Percentiles rank a stretch among this genome's conserved stretches.
Conservation (phyloP, 2,797 vertebrate genomes). For the Amblyraja radiata region DNA sequence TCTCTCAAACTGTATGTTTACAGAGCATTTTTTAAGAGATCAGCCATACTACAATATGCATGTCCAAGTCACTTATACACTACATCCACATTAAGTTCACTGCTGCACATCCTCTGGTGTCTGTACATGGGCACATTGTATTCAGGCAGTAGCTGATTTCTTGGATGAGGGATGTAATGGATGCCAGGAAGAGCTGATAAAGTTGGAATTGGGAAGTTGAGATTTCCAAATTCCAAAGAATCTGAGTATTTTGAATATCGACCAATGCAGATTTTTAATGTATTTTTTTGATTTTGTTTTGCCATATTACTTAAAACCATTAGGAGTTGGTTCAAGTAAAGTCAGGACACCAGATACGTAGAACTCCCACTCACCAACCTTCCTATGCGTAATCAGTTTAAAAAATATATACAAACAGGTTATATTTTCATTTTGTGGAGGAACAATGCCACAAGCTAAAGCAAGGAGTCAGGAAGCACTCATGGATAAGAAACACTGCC, state of each 20-base stretch:
- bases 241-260: neutral
- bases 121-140: too few relatives aligned
- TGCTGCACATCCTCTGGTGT: too few relatives aligned
- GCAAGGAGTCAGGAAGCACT: neutral
- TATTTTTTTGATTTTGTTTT: neutral
- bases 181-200: neutral
- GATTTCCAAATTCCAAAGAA: neutral
- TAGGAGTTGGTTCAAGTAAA: neutral
- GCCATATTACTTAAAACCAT: neutral
- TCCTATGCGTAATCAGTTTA: neutral
- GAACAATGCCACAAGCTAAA: neutral
- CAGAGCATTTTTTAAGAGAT: too few relatives aligned
- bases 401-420: neutral
- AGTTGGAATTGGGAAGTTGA: neutral
- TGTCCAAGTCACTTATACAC: too few relatives aligned
- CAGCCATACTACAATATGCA: too few relatives aligned
- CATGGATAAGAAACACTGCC: neutral
- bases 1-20: too few relatives aligned
- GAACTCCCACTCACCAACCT: neutral
- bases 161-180: neutral
- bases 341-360: neutral
- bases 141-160: too few relatives aligned
- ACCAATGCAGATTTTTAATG: neutral
- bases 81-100: too few relatives aligned
- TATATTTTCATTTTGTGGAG: neutral